phyloP scores from a whole-genome alignment of 2,888 invertebrate species.

The Harmothoe impar region DNA sequence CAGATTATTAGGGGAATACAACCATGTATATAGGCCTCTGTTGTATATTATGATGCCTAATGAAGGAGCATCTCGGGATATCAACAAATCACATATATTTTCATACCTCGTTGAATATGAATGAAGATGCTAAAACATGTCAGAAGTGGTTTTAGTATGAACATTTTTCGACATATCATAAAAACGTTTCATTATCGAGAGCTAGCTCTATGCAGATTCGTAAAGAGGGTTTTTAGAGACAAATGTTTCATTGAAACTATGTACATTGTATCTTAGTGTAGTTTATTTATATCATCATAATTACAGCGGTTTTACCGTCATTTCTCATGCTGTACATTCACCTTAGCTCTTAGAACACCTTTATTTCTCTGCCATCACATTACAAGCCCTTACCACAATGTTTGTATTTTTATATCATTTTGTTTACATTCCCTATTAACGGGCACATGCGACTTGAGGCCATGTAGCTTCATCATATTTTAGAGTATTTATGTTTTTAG shows the following conservation, averaged over 20 bases:
- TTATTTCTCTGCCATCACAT: not conserved
- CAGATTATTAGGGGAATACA: not conserved
- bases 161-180: conserved; percentile 11
- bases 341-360: not conserved
- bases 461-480: not conserved
- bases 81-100: not conserved
- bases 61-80: not conserved
- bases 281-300: conserved; percentile 15
- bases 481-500: conserved; percentile 3
- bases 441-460: not conserved
- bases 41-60: not conserved
- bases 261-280: not conserved
- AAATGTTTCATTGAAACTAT: not conserved
- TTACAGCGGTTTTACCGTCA: not conserved
- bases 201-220: not conserved
- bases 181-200: not conserved
- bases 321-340: not conserved
- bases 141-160: not conserved
- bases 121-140: not conserved
- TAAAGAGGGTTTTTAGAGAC: not conserved
- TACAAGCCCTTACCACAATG: not conserved
- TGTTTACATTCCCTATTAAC: conserved; percentile 52
- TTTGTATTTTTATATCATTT: conserved; percentile 55
- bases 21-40: not conserved
- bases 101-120: conserved; percentile 18